Conservation (phyloP, 2,888 invertebrate species). For the Hipparchia semele region DNA sequence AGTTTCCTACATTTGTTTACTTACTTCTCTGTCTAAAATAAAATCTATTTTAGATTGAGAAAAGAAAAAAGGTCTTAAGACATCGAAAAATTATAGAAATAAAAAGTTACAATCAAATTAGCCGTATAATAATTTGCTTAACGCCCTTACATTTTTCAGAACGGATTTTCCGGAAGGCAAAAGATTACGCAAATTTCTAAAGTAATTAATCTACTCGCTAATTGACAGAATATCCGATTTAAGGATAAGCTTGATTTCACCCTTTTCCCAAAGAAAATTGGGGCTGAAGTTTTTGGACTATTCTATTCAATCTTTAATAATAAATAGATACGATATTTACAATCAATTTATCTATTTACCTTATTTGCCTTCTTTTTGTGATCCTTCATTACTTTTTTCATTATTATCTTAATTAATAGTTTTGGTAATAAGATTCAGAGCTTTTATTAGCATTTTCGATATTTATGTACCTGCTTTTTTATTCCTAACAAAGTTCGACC, state of each 20-base stretch:
- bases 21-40: neutral
- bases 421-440: no score
- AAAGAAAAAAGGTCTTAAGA: neutral
- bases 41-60: neutral
- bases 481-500: no score
- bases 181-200: slow-evolving; percentile 42
- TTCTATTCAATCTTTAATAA: slow-evolving; percentile 7
- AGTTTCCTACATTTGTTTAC: no score
- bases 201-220: slow-evolving; percentile 49
- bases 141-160: slow-evolving; percentile 32
- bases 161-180: slow-evolving; percentile 27
- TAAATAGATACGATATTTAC: neutral
- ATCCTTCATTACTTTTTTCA: neutral
- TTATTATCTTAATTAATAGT: neutral
- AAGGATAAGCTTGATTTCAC: slow-evolving; percentile 43
- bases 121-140: slow-evolving; percentile 33
- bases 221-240: slow-evolving; percentile 50
- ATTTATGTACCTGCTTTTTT: no score
- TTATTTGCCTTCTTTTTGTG: neutral
- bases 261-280: slow-evolving; percentile 18
- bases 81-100: slow-evolving; percentile 6
- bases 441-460: no score
- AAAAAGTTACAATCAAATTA: slow-evolving; percentile 25
- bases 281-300: slow-evolving; percentile 12
- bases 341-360: neutral